A percentile compares a stretch with the other conserved stretches of the same genome.
Conservation (phyloP, 2,888 invertebrate species). For the Protophormia terraenovae region DNA sequence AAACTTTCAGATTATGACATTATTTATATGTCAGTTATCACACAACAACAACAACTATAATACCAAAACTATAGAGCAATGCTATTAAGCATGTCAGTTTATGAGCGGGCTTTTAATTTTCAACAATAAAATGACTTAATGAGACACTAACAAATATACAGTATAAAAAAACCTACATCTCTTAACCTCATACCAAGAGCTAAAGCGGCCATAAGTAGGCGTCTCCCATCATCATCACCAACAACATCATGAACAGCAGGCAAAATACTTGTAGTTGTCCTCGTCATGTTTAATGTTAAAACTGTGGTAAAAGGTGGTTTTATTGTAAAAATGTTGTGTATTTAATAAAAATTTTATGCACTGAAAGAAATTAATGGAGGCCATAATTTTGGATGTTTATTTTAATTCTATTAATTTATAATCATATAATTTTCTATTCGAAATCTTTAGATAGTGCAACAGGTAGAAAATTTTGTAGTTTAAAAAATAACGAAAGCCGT, state of each 20-base stretch:
- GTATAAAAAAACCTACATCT: background rate
- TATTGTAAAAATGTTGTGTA: background rate
- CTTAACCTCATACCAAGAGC: background rate
- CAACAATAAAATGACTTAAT: constrained; percentile 68
- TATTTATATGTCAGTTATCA: constrained; percentile 72
- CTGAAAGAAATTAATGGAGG: background rate
- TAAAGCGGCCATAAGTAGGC: constrained; percentile 10
- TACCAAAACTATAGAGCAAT: background rate
- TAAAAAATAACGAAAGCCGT: too few relatives aligned
- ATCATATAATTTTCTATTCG: too few relatives aligned
- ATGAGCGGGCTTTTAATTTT: constrained; percentile 62
- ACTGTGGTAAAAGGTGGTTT: background rate
- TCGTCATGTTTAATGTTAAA: background rate
- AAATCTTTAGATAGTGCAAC: too few relatives aligned
- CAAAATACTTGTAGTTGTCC: constrained; percentile 4
- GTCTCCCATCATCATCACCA: constrained; percentile 7
- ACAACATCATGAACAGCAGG: background rate
- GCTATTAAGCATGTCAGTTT: constrained; percentile 57
- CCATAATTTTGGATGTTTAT: too few relatives aligned
- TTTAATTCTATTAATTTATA: too few relatives aligned
- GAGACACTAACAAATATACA: constrained; percentile 50
- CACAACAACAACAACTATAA: constrained; percentile 39
- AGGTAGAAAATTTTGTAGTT: too few relatives aligned
- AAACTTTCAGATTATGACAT: constrained; percentile 73
- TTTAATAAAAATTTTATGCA: background rate